These are phyloP conservation scores for Drosophila falleni DNA, from an alignment of 2,888 invertebrate genomes.

Conservation along the genomic window DNA sequence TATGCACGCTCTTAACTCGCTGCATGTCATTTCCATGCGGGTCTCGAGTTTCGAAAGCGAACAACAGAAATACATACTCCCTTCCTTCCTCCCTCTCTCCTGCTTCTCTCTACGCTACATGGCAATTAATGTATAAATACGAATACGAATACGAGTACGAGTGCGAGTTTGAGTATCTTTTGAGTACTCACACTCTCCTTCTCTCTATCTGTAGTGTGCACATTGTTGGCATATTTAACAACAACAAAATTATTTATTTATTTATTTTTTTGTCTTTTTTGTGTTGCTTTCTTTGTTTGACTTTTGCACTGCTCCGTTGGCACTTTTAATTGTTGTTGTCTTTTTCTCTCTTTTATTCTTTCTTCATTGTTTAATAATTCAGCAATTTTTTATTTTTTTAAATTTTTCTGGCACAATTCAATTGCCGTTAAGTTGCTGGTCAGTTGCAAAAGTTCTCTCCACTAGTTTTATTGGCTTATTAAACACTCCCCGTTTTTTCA, in stretches of 20 bases:
- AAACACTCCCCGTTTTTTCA: constrained; percentile 60
- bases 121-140: constrained; percentile 68
- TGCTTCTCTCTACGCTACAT: constrained; percentile 37
- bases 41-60: constrained; percentile 61
- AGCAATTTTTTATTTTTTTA: constrained; percentile 25
- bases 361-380: constrained; percentile 60
- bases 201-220: constrained; percentile 22
- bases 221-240: constrained; percentile 59
- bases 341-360: constrained; percentile 32
- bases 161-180: constrained; percentile 43
- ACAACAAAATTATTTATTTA: constrained; percentile 19
- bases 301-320: constrained; percentile 75
- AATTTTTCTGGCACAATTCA: constrained; percentile 48
- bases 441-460: constrained; percentile 3
- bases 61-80: constrained; percentile 22
- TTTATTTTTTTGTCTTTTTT: constrained; percentile 20
- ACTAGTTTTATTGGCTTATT: constrained; percentile 58
- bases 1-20: constrained; percentile 65
- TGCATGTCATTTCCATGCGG: constrained; percentile 63
- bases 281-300: constrained; percentile 57
- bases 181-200: constrained; percentile 36
- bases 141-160: constrained; percentile 10
- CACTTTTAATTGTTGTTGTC: constrained; percentile 66
- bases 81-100: not conserved
- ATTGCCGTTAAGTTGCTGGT: constrained; percentile 35